Evolutionary conservation across 2,113 vertebrate species (phyloP).

Genomic region (Saguinus imperator): DNA sequence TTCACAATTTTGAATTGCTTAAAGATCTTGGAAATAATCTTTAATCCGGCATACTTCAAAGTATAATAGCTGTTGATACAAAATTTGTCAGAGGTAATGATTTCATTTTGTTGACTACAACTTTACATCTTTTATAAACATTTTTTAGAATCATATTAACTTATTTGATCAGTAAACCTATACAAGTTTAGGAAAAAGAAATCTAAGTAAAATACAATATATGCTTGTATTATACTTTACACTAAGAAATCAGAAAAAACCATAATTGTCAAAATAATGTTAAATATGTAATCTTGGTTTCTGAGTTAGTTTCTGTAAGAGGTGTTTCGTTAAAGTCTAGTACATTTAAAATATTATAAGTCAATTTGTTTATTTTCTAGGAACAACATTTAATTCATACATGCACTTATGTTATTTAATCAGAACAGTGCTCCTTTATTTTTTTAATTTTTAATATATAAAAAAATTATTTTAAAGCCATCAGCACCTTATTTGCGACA

Average conservation of each 20-base stretch:
- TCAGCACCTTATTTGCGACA: too few relatives aligned
- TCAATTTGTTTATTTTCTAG: background rate
- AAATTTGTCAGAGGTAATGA: background rate
- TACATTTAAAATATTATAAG: background rate
- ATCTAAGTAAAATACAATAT: slow-evolving; percentile 5
- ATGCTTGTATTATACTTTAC: slow-evolving; percentile 2
- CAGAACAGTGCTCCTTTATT: slow-evolving; percentile 7
- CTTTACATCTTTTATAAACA: slow-evolving; percentile 13
- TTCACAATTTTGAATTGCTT: background rate
- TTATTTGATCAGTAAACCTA: slow-evolving; percentile 28
- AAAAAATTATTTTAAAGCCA: too few relatives aligned
- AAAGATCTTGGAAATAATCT: slow-evolving; percentile 28
- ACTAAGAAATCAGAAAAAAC: background rate
- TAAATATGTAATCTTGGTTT: slow-evolving; percentile 13
- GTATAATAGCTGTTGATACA: background rate
- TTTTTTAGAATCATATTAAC: slow-evolving; percentile 19
- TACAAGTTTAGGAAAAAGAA: slow-evolving; percentile 15
- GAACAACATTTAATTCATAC: background rate
- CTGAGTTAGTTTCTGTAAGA: background rate
- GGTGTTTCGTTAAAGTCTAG: slow-evolving; percentile 14
- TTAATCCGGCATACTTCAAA: background rate
- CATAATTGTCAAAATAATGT: background rate
- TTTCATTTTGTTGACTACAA: slow-evolving; percentile 4
- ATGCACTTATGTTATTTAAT: background rate
- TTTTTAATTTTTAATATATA: too few relatives aligned